These are phyloP conservation scores for Aegotheles bennettii DNA, from an alignment of 2,113 vertebrate genomes.

Conservation along the genomic window DNA sequence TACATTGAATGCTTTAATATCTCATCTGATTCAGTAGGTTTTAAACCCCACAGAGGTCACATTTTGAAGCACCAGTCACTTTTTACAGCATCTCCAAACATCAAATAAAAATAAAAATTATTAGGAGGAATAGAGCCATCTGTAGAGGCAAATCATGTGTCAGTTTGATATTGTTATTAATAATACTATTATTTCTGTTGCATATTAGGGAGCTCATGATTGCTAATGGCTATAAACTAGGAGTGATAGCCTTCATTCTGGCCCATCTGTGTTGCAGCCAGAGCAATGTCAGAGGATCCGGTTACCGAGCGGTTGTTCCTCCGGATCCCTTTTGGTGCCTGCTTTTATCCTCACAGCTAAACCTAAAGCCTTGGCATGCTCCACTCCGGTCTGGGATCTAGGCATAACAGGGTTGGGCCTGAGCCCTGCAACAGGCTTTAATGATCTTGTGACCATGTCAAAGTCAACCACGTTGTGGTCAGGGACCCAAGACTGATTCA, in stretches of 20 bases:
- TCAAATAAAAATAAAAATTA: slow-evolving; percentile 81
- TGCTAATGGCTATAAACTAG: slow-evolving; percentile 58
- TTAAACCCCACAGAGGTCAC: slow-evolving; percentile 79
- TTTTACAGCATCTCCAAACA: slow-evolving; percentile 77
- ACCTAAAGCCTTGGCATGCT: neutral
- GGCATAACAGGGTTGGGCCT: neutral
- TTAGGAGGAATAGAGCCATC: slow-evolving; percentile 65
- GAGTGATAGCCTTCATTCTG: slow-evolving; percentile 59
- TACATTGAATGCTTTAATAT: slow-evolving; percentile 68
- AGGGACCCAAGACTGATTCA: accelerated
- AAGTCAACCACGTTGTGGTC: neutral
- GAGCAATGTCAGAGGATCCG: neutral
- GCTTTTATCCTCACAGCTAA: neutral
- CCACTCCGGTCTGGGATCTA: neutral
- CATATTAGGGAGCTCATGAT: slow-evolving; percentile 46
- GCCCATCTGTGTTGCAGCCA: slow-evolving; percentile 44
- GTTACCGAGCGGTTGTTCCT: slow-evolving; percentile 33
- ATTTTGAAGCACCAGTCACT: slow-evolving; percentile 75
- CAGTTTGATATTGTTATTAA: slow-evolving; percentile 66
- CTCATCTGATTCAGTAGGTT: slow-evolving; percentile 77
- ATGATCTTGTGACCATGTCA: neutral
- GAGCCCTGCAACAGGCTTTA: neutral
- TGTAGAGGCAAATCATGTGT: slow-evolving; percentile 55
- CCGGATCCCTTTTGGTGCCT: neutral
- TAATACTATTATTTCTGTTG: slow-evolving; percentile 67